Base-by-base conservation (phyloP, 2,888 invertebrate genomes). In the Hirudinaria manillensis region DNA sequence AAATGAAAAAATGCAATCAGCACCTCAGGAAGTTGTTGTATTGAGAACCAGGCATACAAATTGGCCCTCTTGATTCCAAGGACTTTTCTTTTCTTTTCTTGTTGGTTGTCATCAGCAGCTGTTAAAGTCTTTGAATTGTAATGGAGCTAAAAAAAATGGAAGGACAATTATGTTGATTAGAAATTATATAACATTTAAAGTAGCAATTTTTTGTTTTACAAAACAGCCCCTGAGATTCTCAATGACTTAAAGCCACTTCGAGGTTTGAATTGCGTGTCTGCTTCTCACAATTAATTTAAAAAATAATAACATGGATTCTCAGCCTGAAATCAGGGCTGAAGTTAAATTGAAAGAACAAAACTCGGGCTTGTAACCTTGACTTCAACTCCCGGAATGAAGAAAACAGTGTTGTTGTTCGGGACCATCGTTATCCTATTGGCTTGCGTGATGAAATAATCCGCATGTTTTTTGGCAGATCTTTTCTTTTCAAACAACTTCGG, bases 1-100 rank as follows among this genome's bases (percentile, higher is more conserved):
- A 24, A 74, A 6, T 3, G 29, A 27, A 13, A 67, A 74, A 74
- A 38, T 65, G n/a, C 0, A 53, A 21, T 36, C 19, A 68, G 51
- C 75, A 84, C 84, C 82, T 85, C 95, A 0, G 98, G 97, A 81
- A 98, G 93, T 86, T 98, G 95, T 86, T 98, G 95, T 79, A 99
- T 87, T 2, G 95, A 96, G 88, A 96, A 91, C 93, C 96, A 97
- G 91, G 88, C 94, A 92, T 79, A 98, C 87, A 87, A 78, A 92
- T 92, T 76, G 92, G 97, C 84, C 91, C 93, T 86, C 93, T 97
- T 75, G 45, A 81, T 78, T 3, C 78, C 67, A 1, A 65, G 36
- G 34, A 65, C 34, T 55, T 56, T 55, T 36, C 65, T 73, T 27
- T 16, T 3, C 27, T 65, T 73, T 27, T 73, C 73, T 34, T 2